Conservation (phyloP, 2,797 vertebrate species). For the Fratercula arctica region DNA sequence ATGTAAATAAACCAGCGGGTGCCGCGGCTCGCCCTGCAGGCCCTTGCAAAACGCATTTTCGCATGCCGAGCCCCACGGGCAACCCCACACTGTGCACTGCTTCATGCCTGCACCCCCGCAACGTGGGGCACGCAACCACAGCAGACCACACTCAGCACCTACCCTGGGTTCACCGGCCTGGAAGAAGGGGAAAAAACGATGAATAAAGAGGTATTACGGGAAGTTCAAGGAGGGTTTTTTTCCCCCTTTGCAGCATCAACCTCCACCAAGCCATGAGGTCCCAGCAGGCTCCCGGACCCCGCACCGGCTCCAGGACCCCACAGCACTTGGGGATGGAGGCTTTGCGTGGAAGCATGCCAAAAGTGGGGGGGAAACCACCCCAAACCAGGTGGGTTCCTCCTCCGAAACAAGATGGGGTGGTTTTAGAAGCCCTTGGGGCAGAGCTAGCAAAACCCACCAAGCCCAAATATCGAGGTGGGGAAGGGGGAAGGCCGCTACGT, state of each 20-base stretch:
- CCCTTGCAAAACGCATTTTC: not conserved
- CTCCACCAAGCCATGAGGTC: not conserved
- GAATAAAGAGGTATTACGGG: not conserved
- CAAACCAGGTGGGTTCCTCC: not conserved
- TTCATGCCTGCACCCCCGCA: slow-evolving; percentile 4
- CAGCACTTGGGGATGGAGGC: not conserved
- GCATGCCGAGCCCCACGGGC: not conserved
- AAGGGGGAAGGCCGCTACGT: accelerated
- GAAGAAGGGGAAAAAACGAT: not conserved
- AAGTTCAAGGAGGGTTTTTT: not conserved
- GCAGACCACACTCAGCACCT: not conserved
- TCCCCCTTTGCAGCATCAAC: not conserved
- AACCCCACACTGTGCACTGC: not conserved
- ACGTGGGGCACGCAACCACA: not conserved
- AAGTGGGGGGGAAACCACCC: not conserved
- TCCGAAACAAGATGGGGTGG: not conserved
- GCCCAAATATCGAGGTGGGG: not conserved
- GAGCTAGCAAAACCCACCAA: not conserved
- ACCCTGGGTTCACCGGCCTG: slow-evolving; percentile 73
- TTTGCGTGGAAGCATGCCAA: not conserved
- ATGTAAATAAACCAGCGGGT: accelerated
- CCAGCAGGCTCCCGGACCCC: not conserved
- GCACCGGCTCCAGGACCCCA: not conserved
- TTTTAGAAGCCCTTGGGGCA: not conserved
- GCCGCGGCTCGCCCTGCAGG: accelerated